Base-by-base conservation (phyloP, 2,888 invertebrate species). In the Sialis fuliginosa region DNA sequence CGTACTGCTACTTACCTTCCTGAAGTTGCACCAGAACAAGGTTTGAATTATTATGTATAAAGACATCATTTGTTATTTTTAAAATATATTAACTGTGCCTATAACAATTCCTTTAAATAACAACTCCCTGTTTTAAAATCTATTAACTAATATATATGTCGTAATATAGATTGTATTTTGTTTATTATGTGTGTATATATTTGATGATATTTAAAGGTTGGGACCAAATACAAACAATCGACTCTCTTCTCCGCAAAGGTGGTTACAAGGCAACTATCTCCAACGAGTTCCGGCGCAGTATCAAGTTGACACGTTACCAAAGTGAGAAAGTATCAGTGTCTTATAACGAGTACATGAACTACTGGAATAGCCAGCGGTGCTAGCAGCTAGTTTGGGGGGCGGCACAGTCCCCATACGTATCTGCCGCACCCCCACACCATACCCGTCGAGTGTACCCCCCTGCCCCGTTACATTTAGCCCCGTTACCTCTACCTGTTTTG, bases 171-270 rank as follows among this genome's bases (percentile, higher is more conserved):
- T 2, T 22, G 22, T 22, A 22, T n/a, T n/a, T n/a, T 2, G 22
- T 22, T 22, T 22, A 22, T 22, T 22, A 22, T 22, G 4, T 22
- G 31, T 44, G 30, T 9, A 6, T 34, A 43, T 34, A 6, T 39
- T 39, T 32, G 5, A 4, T 12, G 10, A 40, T 45, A 47, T 49
- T 62, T 69, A 22, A 67, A 96, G 96, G 96, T 58, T 98, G 98
- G 98, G 90, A 97, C 76, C 91, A 92, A 69, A 78, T 89, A 54
- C 95, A 97, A 70, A 98, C 98, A 30, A 93, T 98, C 60, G 97
- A 99, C 69, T 93, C 96, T 39, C 71, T 98, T 51, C 75, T 98
- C 52, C 80, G 95, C 55, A 99, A 98, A 70, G 97, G 96, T 54
- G 98, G 98, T 43, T 96, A 82, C 70, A 91, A 91, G 64, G 88